A percentile compares a stretch with the other conserved stretches of the same genome.
phyloP scores from a whole-genome alignment of 1,140 invertebrate genomes.

The Musca vetustissima region DNA sequence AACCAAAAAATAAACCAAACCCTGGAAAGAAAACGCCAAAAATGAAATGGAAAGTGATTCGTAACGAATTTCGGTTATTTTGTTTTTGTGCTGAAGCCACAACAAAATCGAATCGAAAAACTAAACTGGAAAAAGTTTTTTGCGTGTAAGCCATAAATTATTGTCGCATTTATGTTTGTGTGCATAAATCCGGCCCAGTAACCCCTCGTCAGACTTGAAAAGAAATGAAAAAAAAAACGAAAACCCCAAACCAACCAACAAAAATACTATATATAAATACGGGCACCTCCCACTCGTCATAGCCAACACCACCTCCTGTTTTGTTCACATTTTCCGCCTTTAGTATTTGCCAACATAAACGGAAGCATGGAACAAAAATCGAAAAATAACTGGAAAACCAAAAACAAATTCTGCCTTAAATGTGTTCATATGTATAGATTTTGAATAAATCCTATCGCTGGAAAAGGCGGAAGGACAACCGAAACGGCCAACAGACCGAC shows the following conservation, averaged over 20 bases:
- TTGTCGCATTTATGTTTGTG: conserved; percentile 25
- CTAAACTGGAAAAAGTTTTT: conserved; percentile 5
- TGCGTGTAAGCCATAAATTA: conserved; percentile 22
- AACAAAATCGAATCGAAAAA: neutral
- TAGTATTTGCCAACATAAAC: neutral
- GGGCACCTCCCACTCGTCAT: neutral
- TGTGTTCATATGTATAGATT: neutral
- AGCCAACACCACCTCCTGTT: neutral
- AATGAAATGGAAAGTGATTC: too few species aligned
- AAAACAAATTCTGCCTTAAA: neutral
- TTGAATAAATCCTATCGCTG: too few species aligned
- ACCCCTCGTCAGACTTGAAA: conserved; percentile 8
- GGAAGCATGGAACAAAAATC: conserved; percentile 4
- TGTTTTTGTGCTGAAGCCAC: too few species aligned
- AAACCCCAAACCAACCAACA: neutral
- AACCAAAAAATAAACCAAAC: too few species aligned
- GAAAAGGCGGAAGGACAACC: too few species aligned
- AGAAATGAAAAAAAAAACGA: too few species aligned
- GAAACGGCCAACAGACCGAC: too few species aligned
- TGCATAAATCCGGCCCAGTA: conserved; percentile 19
- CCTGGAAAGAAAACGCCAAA: too few species aligned
- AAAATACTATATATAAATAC: neutral
- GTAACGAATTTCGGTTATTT: too few species aligned
- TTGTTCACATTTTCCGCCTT: neutral
- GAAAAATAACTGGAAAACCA: neutral